Base-by-base conservation (phyloP, 2,888 invertebrate species). In the Meta bourneti region DNA sequence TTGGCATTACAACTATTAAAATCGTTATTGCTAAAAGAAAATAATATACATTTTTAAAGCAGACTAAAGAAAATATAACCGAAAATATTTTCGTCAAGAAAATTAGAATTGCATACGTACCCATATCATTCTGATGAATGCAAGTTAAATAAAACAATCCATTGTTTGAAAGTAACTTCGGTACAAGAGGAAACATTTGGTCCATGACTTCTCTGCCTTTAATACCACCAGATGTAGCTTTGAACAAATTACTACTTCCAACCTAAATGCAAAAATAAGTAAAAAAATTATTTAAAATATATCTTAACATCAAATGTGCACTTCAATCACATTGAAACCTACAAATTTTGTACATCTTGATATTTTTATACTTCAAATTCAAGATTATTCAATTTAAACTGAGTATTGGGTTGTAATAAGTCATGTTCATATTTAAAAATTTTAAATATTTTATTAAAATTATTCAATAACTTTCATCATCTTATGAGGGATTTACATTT, bases 111-210 rank as follows among this genome's bases (percentile, higher is more conserved):
- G n/a, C n/a, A 34, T 19, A 84, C 78, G 79, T 90, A 93, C 93
- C 77, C 70, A 97, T 97, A 95, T 97, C 96, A 96, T 99, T 99
- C 95, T 98, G 98, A 95, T 97, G 97, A 93, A 99, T 96, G 51
- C 98, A 96, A 81, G 99, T 96, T 93, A 99, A 95, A 95, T 99
- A 99, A 95, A 98, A 97, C 4, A 97, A 95, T 19, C 99, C 99
- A 82, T 95, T 94, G 0, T 95, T 94, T n/a, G 97, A 96, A 91
- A 99, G 95, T 92, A 98, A 96, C 93, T 96, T 95, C 93, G 97
- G 96, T 94, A 98, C 96, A 94, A 96, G 95, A 80, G 96, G 95
- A 89, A 99, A 96, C 87, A 99, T 95, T 87, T 95, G 94, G 93
- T 96, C 95, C 77, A 95, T 98, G 11, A 99, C 96, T 95, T 97